These are phyloP conservation scores for Parthenolecanium corni DNA, from an alignment of 2,888 invertebrate species.

Conservation along the genomic window DNA sequence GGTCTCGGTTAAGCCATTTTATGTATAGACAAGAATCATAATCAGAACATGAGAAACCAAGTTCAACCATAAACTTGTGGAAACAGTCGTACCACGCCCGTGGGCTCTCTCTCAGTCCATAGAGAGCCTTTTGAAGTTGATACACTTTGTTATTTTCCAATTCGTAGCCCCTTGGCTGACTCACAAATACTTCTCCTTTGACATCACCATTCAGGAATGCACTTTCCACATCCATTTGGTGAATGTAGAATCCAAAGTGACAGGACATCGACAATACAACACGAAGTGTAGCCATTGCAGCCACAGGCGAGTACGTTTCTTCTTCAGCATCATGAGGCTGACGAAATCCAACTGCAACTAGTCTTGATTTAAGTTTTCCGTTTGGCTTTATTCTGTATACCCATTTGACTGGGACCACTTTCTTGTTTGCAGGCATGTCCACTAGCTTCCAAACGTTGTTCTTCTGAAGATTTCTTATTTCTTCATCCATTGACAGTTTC, in stretches of 20 bases:
- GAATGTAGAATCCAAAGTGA: constrained; percentile 31
- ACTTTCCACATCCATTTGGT: constrained; percentile 33
- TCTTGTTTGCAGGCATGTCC: background rate
- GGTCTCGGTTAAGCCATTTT: too few species aligned
- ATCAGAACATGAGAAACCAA: too few species aligned
- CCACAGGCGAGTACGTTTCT: constrained; percentile 1
- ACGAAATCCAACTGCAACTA: constrained; percentile 25
- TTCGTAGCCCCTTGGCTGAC: constrained; percentile 1
- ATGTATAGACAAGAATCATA: too few species aligned
- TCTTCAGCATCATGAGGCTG: constrained; percentile 23
- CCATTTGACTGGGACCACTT: background rate
- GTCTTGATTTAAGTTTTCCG: background rate
- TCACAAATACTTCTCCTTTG: constrained; percentile 30
- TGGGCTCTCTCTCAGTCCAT: constrained; percentile 33
- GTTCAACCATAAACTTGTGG: constrained; percentile 29
- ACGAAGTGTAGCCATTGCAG: constrained; percentile 6
- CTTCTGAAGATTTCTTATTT: background rate
- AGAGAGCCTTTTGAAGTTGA: constrained; percentile 32
- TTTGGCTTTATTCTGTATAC: background rate
- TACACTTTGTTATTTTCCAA: constrained; percentile 28
- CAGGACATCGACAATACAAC: constrained; percentile 27
- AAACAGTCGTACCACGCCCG: constrained; percentile 23
- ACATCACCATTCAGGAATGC: constrained; percentile 30
- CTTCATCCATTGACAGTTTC: background rate
- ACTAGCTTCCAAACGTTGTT: background rate